A percentile compares a stretch with the other conserved stretches of the same genome.
Conservation (phyloP, 2,113 vertebrate genomes). For the Cyanoderma ruficeps region DNA sequence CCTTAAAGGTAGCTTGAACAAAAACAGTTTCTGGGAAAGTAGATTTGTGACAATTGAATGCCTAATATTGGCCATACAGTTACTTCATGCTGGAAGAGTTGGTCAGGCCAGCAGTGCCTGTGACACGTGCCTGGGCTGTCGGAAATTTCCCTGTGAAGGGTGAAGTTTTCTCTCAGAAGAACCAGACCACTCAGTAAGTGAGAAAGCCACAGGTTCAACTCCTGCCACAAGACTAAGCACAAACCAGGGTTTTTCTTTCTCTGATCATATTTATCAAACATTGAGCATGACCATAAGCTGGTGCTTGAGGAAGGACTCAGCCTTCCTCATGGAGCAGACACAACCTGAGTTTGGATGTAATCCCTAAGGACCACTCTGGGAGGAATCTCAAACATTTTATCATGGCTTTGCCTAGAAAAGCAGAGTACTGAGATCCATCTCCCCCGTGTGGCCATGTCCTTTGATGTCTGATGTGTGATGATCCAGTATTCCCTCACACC, state of each 20-base stretch:
- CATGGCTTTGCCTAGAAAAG: background rate
- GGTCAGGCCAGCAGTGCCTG: background rate
- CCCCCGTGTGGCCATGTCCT: background rate
- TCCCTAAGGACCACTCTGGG: background rate
- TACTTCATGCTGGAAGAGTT: background rate
- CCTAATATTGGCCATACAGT: background rate
- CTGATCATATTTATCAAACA: background rate
- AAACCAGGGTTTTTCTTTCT: background rate
- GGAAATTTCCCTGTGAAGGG: background rate
- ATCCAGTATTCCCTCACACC: background rate
- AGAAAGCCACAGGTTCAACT: background rate
- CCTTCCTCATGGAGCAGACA: background rate
- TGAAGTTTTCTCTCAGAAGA: background rate
- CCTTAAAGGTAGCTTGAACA: background rate
- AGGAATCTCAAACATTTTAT: background rate
- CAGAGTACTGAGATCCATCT: background rate
- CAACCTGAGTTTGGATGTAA: background rate
- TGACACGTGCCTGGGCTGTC: background rate
- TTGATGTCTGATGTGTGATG: background rate
- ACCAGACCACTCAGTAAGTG: background rate
- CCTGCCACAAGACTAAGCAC: background rate
- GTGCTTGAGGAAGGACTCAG: background rate
- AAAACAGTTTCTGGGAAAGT: background rate
- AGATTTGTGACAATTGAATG: background rate
- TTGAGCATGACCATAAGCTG: rapidly evolving